Percentiles rank a stretch among this genome's conserved stretches.
These are phyloP conservation scores for Aphaenogaster rudis DNA, from an alignment of 1,140 invertebrate species.

Conservation along the genomic window DNA sequence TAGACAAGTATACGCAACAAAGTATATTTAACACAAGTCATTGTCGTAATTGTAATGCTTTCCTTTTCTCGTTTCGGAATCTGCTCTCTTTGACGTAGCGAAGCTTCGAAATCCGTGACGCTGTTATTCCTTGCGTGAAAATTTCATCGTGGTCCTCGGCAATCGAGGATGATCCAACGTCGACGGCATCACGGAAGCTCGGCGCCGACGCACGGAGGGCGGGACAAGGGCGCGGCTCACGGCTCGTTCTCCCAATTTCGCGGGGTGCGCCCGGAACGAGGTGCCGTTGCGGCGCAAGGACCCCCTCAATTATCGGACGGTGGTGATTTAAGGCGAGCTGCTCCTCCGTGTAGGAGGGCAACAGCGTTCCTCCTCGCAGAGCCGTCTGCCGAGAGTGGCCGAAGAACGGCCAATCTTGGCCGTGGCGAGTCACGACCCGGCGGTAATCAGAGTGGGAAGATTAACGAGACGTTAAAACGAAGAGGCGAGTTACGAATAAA, in stretches of 20 bases:
- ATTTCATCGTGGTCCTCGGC: constrained; percentile 20
- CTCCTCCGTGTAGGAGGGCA: constrained; percentile 73
- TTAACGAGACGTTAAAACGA: constrained; percentile 75
- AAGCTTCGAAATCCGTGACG: background rate
- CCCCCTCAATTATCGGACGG: constrained; percentile 80
- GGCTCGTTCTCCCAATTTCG: constrained; percentile 82
- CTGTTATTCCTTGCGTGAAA: background rate
- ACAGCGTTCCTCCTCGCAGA: constrained; percentile 32
- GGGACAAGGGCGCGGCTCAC: constrained; percentile 80
- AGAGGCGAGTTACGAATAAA: constrained; percentile 70
- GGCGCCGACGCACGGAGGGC: constrained; percentile 78
- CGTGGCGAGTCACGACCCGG: constrained; percentile 53
- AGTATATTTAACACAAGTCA: background rate
- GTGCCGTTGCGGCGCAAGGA: constrained; percentile 79
- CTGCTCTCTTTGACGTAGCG: background rate
- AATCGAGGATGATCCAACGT: constrained; percentile 47
- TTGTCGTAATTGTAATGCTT: background rate
- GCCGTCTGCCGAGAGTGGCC: constrained; percentile 21
- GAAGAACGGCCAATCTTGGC: constrained; percentile 35
- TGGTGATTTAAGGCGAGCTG: constrained; percentile 80
- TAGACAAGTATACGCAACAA: background rate
- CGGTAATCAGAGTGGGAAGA: constrained; percentile 72
- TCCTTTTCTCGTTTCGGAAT: background rate
- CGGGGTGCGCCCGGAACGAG: constrained; percentile 80
- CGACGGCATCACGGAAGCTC: constrained; percentile 72